Percentiles rank a stretch among this genome's conserved stretches.
Evolutionary conservation across 2,113 vertebrate species (phyloP).

Genomic region (Coturnix japonica): DNA sequence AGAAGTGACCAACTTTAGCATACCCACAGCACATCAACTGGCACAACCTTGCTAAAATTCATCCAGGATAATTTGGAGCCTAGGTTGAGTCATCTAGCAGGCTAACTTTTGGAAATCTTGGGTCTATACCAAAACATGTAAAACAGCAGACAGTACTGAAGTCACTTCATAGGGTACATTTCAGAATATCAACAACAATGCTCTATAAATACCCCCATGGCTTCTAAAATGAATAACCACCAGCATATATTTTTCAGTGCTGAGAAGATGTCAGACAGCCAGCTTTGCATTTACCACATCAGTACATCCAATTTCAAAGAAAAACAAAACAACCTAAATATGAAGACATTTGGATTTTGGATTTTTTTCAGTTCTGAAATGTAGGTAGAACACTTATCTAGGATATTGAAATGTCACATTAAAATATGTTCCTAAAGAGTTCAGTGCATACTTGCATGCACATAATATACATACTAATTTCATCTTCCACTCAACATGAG

Average conservation of each 20-base stretch:
- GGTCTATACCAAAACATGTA: background rate
- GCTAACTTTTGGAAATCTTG: background rate
- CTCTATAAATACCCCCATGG: background rate
- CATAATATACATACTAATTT: background rate
- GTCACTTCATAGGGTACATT: background rate
- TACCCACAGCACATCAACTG: background rate
- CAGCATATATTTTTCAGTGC: background rate
- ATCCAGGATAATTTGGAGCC: background rate
- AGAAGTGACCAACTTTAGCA: background rate
- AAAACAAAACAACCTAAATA: background rate
- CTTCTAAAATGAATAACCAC: background rate
- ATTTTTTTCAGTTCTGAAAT: background rate
- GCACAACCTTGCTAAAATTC: background rate
- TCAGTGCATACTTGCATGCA: background rate
- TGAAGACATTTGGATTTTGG: background rate
- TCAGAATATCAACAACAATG: background rate
- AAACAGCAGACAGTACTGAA: background rate
- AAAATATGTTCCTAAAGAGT: background rate
- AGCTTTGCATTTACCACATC: background rate
- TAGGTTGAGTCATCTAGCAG: background rate
- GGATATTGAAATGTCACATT: background rate
- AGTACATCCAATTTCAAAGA: background rate
- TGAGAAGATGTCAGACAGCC: background rate
- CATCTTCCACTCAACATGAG: background rate
- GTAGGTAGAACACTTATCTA: background rate